These are phyloP conservation scores for Campylomormyrus tamandua DNA, from an alignment of 2,113 vertebrate species.

Conservation along the genomic window DNA sequence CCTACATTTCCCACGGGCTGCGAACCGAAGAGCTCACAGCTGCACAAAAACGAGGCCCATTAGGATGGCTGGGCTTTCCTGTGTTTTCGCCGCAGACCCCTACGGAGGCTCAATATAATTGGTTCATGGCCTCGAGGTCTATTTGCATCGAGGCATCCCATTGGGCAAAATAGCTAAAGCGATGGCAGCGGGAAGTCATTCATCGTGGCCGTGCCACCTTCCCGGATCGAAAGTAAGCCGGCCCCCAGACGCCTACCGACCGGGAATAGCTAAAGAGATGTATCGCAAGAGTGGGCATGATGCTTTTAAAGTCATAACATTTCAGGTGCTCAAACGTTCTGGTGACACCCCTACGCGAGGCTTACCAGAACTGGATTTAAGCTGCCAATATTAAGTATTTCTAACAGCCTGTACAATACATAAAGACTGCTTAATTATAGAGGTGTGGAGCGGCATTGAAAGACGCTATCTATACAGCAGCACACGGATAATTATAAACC, in stretches of 20 bases:
- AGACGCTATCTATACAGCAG: neutral
- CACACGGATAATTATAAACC: neutral
- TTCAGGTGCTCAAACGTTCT: neutral
- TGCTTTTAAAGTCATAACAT: neutral
- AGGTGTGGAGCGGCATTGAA: neutral
- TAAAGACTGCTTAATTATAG: neutral
- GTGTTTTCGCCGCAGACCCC: neutral
- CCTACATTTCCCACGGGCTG: neutral
- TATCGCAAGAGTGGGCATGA: neutral
- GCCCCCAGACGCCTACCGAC: neutral
- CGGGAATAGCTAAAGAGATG: neutral
- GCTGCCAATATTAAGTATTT: neutral
- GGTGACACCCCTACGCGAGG: neutral
- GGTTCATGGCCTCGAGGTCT: slow-evolving; percentile 6
- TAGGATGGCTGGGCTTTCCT: neutral
- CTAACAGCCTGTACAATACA: neutral
- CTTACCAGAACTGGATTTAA: neutral
- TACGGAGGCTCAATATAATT: neutral
- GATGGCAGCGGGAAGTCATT: neutral
- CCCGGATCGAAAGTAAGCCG: neutral
- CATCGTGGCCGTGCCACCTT: neutral
- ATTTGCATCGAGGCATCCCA: slow-evolving; percentile 11
- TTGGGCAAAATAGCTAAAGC: neutral
- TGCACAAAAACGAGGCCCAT: neutral
- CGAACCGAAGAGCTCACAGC: neutral